Conservation (phyloP, 2,113 vertebrate genomes). For the Rhadina sibilatrix region DNA sequence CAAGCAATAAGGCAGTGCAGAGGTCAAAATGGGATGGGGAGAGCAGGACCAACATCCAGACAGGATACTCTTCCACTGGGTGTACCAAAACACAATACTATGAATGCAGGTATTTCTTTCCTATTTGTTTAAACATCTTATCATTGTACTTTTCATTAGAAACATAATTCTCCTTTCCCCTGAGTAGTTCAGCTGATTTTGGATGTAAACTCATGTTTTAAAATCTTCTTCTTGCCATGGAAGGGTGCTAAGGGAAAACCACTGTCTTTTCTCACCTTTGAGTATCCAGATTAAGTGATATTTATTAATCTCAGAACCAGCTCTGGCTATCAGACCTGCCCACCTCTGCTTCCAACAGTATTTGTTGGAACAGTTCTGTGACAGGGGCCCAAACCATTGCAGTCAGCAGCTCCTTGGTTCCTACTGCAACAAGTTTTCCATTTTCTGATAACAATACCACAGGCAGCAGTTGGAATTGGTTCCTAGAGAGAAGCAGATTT, state of each 20-base stretch:
- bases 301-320: not conserved
- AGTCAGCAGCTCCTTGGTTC: not conserved
- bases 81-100: not conserved
- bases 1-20: not conserved
- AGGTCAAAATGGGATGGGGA: not conserved
- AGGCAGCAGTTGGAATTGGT: not conserved
- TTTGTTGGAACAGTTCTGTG: not conserved
- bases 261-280: not conserved
- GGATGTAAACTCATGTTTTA: not conserved
- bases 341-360: not conserved
- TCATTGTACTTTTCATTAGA: not conserved
- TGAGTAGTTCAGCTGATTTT: not conserved
- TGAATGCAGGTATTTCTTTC: not conserved
- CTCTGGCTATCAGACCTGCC: not conserved
- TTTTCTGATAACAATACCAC: not conserved
- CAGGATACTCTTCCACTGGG: not conserved
- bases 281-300: not conserved
- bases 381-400: not conserved
- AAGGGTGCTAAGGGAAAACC: not conserved
- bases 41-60: rapidly evolving
- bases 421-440: not conserved
- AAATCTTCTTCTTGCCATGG: not conserved
- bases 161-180: not conserved
- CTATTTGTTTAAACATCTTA: not conserved
- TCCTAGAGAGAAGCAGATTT: not conserved